A percentile compares a stretch with the other conserved stretches of the same genome.
phyloP scores from a whole-genome alignment of 2,797 vertebrate species.

The Chelidonichthys spinosus region DNA sequence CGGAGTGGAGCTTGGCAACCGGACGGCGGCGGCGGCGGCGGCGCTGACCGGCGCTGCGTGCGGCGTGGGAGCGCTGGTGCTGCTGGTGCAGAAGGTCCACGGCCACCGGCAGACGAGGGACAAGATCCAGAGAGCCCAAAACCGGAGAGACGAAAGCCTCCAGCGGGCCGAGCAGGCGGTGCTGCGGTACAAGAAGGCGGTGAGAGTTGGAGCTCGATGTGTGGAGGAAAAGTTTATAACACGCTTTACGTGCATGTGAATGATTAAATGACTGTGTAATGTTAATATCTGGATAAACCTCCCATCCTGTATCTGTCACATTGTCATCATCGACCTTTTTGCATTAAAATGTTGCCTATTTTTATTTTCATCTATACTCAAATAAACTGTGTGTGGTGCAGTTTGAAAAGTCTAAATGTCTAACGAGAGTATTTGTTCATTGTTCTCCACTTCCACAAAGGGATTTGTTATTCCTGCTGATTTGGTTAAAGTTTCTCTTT shows the following conservation, averaged over 20 bases:
- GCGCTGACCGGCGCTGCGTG: slow-evolving; percentile 40
- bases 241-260: neutral
- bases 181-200: slow-evolving; percentile 80
- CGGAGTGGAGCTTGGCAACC: neutral
- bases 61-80: slow-evolving; percentile 24
- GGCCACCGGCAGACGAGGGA: neutral
- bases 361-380: too few species aligned
- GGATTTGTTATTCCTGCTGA: neutral
- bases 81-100: slow-evolving; percentile 37
- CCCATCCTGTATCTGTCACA: too few species aligned
- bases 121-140: slow-evolving; percentile 61
- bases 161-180: slow-evolving; percentile 61
- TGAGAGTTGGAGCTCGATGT: slow-evolving; percentile 51
- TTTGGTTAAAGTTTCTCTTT: neutral
- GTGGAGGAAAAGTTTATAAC: neutral
- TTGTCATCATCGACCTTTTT: too few species aligned
- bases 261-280: too few species aligned
- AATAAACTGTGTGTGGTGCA: too few species aligned
- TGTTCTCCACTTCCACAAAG: neutral
- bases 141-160: slow-evolving; percentile 44
- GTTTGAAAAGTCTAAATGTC: too few species aligned
- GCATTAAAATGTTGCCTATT: too few species aligned
- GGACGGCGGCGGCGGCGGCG: neutral
- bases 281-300: too few species aligned
- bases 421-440: too few species aligned